Base-by-base conservation (phyloP, 2,888 invertebrate genomes). In the Tipula helvola region DNA sequence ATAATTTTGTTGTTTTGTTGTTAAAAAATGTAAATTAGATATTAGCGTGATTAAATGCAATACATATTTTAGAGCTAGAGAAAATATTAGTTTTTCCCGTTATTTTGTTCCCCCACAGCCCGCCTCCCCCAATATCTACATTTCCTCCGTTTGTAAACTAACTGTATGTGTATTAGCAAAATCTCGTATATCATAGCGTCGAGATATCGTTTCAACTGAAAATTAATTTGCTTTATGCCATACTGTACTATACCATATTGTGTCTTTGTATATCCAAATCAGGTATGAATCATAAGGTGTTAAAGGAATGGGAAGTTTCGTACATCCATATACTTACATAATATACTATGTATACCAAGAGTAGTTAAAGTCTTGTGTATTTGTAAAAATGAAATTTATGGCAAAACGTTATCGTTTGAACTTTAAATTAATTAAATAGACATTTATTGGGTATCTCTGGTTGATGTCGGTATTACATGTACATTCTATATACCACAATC, bases 1-100 rank as follows among this genome's bases (percentile, higher is more conserved):
- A 71, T 28, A 28, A 28, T 28, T 28, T 18, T 71, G 28, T 28
- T 28, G 28, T 28, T 28, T 52, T 71, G 52, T 71, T 71, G 71
- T 57, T n/a, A 7, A 28, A 71, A 71, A 71, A 71, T 71, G 71
- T 71, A 71, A 71, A 71, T 71, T 71, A 71, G 28, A 28, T 71
- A 71, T 71, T 71, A 71, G 71, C 71, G 71, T 71, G 71, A 71
- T 71, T 71, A 71, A 71, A 71, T 71, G 71, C 71, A 71, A 71
- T 71, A 71, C 71, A 71, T 71, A 71, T 71, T 71, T 71, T 71
- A 71, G 71, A 71, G 71, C 71, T 71, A 71, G 28, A 18, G 71
- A 71, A 71, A 71, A 71, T 71, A 71, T 71, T 71, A 71, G 71
- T 71, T 71, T 71, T 71, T 18, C 12, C n/a, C 16, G 1, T 12